Base-by-base conservation (phyloP, 2,113 vertebrate species). In the Hystrix cristata region DNA sequence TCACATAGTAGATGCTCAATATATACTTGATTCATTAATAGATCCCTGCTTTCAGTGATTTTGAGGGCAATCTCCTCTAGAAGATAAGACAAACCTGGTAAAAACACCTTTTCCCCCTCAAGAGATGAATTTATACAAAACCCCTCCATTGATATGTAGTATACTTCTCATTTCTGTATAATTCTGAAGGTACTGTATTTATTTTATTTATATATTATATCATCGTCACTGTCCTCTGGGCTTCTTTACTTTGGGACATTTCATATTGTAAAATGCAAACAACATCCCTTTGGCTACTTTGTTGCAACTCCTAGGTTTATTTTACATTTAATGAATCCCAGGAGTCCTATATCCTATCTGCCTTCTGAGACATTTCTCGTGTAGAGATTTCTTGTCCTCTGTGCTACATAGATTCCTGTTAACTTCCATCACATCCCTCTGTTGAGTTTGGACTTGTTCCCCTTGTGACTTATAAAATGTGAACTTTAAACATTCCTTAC, bases 261-360 rank as follows among this genome's bases (percentile, higher is more conserved):
- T 91, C 23, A 80, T 31, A 53, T 29, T 86, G 12, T 67, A 83
- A 93, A 87, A 93, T 60, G 18, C 5, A 95, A 11, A 46, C 46
- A 74, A 53, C 80, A 51, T 9, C 5, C 72, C 31, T 94, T 82
- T 72, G 31, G 3, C 29, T 72, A 27, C 57, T 57, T 25, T 87
- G n/a, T 60, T 79, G 82, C 82, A 95, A 64, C 15, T 19, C 59
- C 4, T 14, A 81, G 15, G 48, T 11, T 18, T 93, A 51, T 87
- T 94, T 97, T 85, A 5, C 11, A 62, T 83, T 65, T 67, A 51
- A 10, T 84, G 19, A 84, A 57, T 93, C 51, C 96, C 57, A 80
- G 25, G 53, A 83, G 59, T 13, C 13, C 48, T 92, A 0, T 65
- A 31, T 65, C 64, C n/a, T 81, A 34, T 11, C 31, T 95, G 9